Conservation (phyloP, 2,113 vertebrate species). For the Xiphorhynchus elegans region DNA sequence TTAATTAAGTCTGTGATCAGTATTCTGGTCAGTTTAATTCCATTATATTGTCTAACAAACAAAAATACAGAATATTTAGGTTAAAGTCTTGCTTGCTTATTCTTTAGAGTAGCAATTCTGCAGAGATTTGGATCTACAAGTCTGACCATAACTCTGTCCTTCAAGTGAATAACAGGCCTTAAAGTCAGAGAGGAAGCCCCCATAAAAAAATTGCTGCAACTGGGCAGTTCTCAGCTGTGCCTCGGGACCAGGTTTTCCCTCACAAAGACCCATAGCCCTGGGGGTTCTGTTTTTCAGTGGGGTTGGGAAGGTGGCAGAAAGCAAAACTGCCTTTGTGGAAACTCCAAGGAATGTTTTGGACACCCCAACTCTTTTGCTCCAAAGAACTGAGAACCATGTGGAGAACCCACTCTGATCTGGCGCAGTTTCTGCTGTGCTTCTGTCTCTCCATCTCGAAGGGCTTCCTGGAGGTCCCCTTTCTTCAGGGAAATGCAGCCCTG, state of each 20-base stretch:
- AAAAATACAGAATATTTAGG: not conserved
- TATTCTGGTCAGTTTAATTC: not conserved
- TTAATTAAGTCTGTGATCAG: not conserved
- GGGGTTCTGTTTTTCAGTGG: not conserved
- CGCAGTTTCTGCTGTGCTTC: slow-evolving; percentile 74
- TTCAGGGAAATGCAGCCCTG: slow-evolving; percentile 75
- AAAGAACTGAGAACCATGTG: not conserved
- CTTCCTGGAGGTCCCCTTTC: slow-evolving; percentile 73
- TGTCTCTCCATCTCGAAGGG: slow-evolving; percentile 75
- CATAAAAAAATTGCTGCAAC: not conserved
- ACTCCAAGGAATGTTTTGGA: not conserved
- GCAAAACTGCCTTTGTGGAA: not conserved
- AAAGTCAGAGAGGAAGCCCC: not conserved
- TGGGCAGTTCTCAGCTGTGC: not conserved
- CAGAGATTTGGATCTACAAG: not conserved
- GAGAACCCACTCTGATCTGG: slow-evolving; percentile 71
- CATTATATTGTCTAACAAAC: not conserved
- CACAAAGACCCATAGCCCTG: not conserved
- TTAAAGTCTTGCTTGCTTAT: not conserved
- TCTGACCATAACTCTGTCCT: not conserved
- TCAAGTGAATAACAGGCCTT: not conserved
- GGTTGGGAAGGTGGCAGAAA: not conserved
- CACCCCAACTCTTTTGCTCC: not conserved
- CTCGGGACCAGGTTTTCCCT: not conserved
- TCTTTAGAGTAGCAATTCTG: not conserved